Base-by-base conservation (phyloP, 1,140 invertebrate species). In the Hycleus phaleratus region DNA sequence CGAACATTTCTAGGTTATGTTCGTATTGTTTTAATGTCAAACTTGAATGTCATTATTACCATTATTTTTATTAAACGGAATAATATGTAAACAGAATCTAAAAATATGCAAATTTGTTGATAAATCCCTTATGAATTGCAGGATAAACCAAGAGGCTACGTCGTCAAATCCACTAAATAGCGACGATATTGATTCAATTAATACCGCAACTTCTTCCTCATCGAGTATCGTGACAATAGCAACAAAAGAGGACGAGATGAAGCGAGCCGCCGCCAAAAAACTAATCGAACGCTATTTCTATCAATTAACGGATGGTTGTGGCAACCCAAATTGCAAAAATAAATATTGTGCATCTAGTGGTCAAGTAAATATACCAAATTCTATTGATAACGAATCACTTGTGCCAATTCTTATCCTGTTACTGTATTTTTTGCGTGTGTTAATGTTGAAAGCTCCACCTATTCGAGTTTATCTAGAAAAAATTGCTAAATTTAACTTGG, bases 201-300 rank as follows among this genome's bases (percentile, higher is more conserved):
- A 18, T 7, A 32, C 4, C 32, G 32, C 4, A 4, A 32, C 32
- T 32, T 18, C 18, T 18, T 18, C 18, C 18, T 18, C 18, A 32
- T 32, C 32, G 32, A 52, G 56, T 56, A 50, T 25, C 42, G 53
- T 51, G 24, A 51, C 49, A 45, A 47, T 48, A 46, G 62, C 66
- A 48, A 61, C 65, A 56, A 71, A 62, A 50, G 66, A 70, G 68
- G 82, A 82, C 77, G 84, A 85, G 68, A 90, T 91, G 89, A 95
- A 94, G 80, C 81, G 91, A 66, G 86, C 87, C 60, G 88, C 90
- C 61, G 91, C 89, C 24, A 90, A 85, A 73, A 88, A 91, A 74
- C 77, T 93, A 44, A 95, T 95, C 59, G 90, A 94, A 74, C 84
- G 87, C 63, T 95, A 95, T 75, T 96, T 95, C 74, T 92, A 91